Evolutionary conservation across 2,888 invertebrate genomes (phyloP), one percentile per base, ranked within the genome.

Genomic region (Epinotia brunnichana): DNA sequence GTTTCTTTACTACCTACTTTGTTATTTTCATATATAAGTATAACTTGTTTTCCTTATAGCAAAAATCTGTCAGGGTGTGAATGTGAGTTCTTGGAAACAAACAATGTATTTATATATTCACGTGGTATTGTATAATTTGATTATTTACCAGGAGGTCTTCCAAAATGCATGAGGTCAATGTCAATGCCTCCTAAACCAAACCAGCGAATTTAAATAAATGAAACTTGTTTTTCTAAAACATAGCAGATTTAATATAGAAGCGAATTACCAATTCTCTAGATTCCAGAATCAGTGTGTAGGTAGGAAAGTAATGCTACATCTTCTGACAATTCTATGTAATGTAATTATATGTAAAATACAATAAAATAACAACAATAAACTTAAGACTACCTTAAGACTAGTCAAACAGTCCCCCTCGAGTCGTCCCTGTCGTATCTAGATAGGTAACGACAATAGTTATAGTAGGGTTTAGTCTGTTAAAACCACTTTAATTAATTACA

Each of bases 91-190:
- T 39, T 61, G 21, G 56, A 72, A 72, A 56, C 39, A 35, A 39
- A 21, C 21, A 10, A 62, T 44, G 56, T 41, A 56, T 68, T 21
- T 70, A 53, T 70, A 39, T 56, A 72, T 72, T 61, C 61, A 44
- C 48, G 57, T 56, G 75, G 68, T 78, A 74, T 77, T 78, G 79
- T 79, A 81, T 81, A 76, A 76, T 76, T 75, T 76, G 72, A 76
- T 60, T 81, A 77, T 81, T 79, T 79, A 80, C 78, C 77, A 73
- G 76, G 74, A 76, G 69, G 70, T 77, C 70, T 72, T 80, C 77
- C 75, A 77, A 78, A 77, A 82, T 85, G 83, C 81, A 82, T 83
- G 79, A 84, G 82, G 80, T 83, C 81, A 84, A 81, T 82, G 85
- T 78, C 80, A 76, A 74, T 76, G 76, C 69, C 78, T 76, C 69